Conservation (phyloP, 2,888 invertebrate genomes). For the Coecobrya sp. region DNA sequence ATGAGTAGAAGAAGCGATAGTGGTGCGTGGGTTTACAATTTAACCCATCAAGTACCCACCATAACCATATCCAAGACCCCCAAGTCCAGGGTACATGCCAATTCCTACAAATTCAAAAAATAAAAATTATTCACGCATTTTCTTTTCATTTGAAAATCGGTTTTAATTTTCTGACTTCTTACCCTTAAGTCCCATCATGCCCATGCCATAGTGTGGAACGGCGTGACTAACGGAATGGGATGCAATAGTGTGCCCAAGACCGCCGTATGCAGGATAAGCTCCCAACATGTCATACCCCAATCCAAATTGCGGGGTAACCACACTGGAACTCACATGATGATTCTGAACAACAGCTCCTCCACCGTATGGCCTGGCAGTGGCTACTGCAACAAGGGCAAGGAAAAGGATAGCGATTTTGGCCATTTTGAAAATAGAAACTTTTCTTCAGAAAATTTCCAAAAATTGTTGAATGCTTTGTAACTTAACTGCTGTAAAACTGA, state of each 20-base stretch:
- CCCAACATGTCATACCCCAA: conserved; percentile 17
- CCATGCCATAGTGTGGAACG: conserved; percentile 25
- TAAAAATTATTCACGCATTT: no score
- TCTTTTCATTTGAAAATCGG: background rate
- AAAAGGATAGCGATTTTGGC: conserved; percentile 10
- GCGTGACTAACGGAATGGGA: conserved; percentile 3
- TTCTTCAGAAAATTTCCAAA: background rate
- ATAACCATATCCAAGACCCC: background rate
- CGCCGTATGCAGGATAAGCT: background rate
- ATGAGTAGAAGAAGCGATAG: no score
- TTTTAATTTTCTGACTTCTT: background rate
- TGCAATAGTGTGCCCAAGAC: conserved; percentile 26
- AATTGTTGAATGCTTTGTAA: background rate
- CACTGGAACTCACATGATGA: conserved; percentile 9
- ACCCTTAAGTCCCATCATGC: conserved; percentile 48
- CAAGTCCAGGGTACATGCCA: conserved; percentile 3
- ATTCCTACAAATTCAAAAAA: background rate
- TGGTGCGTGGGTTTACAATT: background rate
- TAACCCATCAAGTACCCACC: conserved; percentile 15
- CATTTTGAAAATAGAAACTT: background rate
- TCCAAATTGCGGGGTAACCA: background rate
- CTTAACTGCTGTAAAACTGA: background rate
- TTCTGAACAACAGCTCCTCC: conserved; percentile 9
- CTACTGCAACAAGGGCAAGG: conserved; percentile 21
- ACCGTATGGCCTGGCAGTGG: conserved; percentile 20